These are phyloP conservation scores for Achroia grisella DNA, from an alignment of 1,140 invertebrate genomes.

Conservation along the genomic window DNA sequence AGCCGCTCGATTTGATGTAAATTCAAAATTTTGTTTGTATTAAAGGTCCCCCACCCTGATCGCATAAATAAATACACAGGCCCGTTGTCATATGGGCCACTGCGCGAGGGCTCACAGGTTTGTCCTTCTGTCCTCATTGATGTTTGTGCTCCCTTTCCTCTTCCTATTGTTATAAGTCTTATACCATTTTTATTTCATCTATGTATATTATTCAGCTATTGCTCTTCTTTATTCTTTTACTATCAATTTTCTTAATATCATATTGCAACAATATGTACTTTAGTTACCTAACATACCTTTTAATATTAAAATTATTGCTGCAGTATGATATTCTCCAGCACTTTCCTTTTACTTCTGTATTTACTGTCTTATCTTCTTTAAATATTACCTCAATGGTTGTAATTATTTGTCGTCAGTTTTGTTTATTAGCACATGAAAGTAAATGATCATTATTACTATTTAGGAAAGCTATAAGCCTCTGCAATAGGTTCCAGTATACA, in stretches of 20 bases:
- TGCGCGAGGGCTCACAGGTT: slow-evolving; percentile 73
- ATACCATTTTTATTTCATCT: slow-evolving; percentile 23
- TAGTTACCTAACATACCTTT: too few relatives aligned
- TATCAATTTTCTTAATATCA: slow-evolving; percentile 16
- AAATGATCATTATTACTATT: slow-evolving; percentile 26
- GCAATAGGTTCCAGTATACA: slow-evolving; percentile 27
- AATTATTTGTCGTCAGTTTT: slow-evolving; percentile 43
- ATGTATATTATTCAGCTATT: slow-evolving; percentile 16
- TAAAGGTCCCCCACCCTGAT: slow-evolving; percentile 74
- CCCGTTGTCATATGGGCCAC: slow-evolving; percentile 72
- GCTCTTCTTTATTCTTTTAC: slow-evolving; percentile 23
- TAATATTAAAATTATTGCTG: slow-evolving; percentile 25
- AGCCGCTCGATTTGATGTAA: slow-evolving; percentile 32
- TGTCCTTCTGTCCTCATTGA: slow-evolving; percentile 67
- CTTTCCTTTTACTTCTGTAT: slow-evolving; percentile 38
- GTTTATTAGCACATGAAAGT: slow-evolving; percentile 73
- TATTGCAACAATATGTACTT: slow-evolving; percentile 40
- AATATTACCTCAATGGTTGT: slow-evolving; percentile 26
- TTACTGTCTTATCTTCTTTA: slow-evolving; percentile 24
- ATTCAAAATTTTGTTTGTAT: slow-evolving; percentile 68
- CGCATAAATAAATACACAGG: slow-evolving; percentile 71
- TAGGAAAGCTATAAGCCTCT: slow-evolving; percentile 47
- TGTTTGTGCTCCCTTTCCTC: slow-evolving; percentile 67
- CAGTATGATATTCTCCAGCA: slow-evolving; percentile 40
- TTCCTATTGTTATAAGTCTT: slow-evolving; percentile 19